phyloP scores from a whole-genome alignment of 2,797 vertebrate genomes.

The Neosilurus mollespiculum region DNA sequence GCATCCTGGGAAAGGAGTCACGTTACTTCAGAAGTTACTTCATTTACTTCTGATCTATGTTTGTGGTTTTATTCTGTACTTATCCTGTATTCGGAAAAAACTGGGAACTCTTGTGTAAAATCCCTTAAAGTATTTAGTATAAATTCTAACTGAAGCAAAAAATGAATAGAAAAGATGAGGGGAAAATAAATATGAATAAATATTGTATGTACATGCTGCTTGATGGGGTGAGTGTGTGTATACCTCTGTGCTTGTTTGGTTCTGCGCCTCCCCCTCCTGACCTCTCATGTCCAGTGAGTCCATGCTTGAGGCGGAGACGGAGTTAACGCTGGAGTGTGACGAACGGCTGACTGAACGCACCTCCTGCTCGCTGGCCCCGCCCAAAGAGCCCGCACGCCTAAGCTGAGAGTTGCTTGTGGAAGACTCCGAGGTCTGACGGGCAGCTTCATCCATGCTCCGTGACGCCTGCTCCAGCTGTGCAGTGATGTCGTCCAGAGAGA shows the following conservation, averaged over 20 bases:
- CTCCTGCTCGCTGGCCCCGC: constrained; percentile 88
- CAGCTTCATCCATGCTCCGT: constrained; percentile 93
- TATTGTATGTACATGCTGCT: not conserved
- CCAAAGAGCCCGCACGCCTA: constrained; percentile 87
- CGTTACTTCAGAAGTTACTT: not conserved
- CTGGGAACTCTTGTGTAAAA: not conserved
- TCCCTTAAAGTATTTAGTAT: not conserved
- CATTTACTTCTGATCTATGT: not conserved
- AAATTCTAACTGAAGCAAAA: not conserved
- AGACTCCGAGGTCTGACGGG: constrained; percentile 77
- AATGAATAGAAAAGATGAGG: not conserved
- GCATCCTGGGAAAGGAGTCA: constrained; percentile 22
- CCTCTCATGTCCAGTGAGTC: constrained; percentile 84
- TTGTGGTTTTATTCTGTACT: not conserved
- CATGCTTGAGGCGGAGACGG: constrained; percentile 82
- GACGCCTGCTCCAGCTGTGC: constrained; percentile 88
- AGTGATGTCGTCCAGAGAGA: constrained; percentile 95
- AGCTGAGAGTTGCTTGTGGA: constrained; percentile 76
- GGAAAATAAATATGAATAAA: constrained; percentile 1
- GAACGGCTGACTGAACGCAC: constrained; percentile 79
- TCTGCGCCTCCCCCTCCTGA: constrained; percentile 77
- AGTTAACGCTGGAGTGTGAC: constrained; percentile 81
- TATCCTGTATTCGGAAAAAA: not conserved
- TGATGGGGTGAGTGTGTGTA: not conserved
- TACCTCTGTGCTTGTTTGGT: constrained; percentile 77